phyloP scores from a whole-genome alignment of 2,888 invertebrate genomes.

The Bellardia pandia region DNA sequence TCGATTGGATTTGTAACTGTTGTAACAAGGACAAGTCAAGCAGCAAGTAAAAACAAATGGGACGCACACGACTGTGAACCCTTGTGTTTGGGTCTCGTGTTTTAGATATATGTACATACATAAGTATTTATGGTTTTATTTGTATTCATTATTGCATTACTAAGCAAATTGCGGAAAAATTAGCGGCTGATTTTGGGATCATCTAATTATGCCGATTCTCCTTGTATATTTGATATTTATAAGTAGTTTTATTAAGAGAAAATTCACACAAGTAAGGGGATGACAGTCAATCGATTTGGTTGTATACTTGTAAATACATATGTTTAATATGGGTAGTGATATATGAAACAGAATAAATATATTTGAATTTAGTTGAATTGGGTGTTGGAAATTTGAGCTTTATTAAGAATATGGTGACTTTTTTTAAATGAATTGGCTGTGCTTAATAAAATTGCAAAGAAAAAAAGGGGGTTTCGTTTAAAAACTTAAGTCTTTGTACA shows the following conservation, averaged over 20 bases:
- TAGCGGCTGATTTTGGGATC: slow-evolving; percentile 85
- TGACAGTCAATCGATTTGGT: slow-evolving; percentile 1
- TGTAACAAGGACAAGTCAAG: slow-evolving; percentile 15
- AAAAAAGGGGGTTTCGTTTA: too few relatives aligned
- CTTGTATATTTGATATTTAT: slow-evolving; percentile 37
- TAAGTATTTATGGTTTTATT: slow-evolving; percentile 70
- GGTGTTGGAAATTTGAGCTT: too few relatives aligned
- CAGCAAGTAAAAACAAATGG: background rate
- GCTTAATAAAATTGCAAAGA: too few relatives aligned
- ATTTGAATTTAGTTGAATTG: background rate
- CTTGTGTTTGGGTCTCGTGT: slow-evolving; percentile 33
- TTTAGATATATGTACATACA: background rate
- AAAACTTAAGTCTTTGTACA: too few relatives aligned
- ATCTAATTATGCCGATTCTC: slow-evolving; percentile 81
- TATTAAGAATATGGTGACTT: too few relatives aligned
- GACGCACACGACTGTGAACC: slow-evolving; percentile 22
- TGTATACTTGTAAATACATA: background rate
- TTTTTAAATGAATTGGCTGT: too few relatives aligned
- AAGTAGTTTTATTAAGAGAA: slow-evolving; percentile 40
- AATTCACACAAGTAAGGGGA: background rate
- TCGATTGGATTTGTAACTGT: slow-evolving; percentile 48
- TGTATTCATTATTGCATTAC: slow-evolving; percentile 84
- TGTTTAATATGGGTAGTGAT: slow-evolving; percentile 1
- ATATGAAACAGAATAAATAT: background rate
- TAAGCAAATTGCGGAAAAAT: slow-evolving; percentile 85